Percentiles rank a stretch among this genome's conserved stretches.
These are phyloP conservation scores for Pantala flavescens DNA, from an alignment of 1,140 invertebrate species.

Conservation along the genomic window DNA sequence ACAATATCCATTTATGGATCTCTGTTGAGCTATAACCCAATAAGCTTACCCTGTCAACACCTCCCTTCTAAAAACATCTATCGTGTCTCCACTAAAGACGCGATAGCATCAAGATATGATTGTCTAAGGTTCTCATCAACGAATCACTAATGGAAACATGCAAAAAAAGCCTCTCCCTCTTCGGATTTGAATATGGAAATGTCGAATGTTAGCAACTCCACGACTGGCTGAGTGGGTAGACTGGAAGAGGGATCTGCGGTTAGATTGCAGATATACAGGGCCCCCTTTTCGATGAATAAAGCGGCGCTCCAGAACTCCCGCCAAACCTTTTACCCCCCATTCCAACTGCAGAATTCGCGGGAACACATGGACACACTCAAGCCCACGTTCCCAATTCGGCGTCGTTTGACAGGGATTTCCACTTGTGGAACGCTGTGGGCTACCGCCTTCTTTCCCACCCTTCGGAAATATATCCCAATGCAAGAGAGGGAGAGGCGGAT, in stretches of 20 bases:
- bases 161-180: not conserved
- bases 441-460: not conserved
- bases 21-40: too few species aligned
- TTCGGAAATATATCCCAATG: not conserved
- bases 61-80: too few species aligned
- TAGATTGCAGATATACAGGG: not conserved
- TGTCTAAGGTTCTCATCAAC: not conserved
- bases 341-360: not conserved
- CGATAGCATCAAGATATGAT: not conserved
- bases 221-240: not conserved
- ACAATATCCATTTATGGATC: too few species aligned
- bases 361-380: constrained; percentile 5
- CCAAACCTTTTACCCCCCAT: not conserved
- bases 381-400: not conserved
- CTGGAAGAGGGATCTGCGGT: not conserved
- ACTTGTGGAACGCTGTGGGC: not conserved
- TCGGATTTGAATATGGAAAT: constrained; percentile 10
- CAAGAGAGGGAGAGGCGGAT: not conserved
- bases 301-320: not conserved
- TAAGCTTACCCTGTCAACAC: too few species aligned
- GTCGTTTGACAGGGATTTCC: constrained; percentile 3
- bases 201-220: not conserved
- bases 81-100: too few species aligned
- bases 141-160: not conserved
- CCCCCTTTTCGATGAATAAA: not conserved